Percentiles rank a stretch among this genome's conserved stretches.
Evolutionary conservation across 2,113 vertebrate species (phyloP).

Genomic region (Sus scrofa): DNA sequence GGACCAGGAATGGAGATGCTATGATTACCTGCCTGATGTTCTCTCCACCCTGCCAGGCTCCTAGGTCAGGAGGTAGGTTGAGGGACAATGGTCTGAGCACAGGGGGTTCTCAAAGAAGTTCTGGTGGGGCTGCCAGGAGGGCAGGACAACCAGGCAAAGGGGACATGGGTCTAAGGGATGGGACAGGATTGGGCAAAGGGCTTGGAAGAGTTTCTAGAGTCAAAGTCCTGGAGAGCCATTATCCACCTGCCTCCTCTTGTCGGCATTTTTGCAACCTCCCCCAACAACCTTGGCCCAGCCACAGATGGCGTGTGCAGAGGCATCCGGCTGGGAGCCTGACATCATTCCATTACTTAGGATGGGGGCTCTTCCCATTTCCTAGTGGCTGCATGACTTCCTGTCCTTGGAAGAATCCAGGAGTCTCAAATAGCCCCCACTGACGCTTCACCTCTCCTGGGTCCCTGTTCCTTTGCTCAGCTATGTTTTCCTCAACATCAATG

Average conservation of each 20-base stretch:
- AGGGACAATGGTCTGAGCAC: background rate
- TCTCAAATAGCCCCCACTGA: conserved; percentile 25
- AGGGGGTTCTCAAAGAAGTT: background rate
- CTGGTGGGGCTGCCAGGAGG: background rate
- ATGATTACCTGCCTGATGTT: background rate
- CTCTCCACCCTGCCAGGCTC: background rate
- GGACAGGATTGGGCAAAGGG: background rate
- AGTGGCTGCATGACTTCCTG: conserved; percentile 51
- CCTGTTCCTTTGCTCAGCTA: background rate
- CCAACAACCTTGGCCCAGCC: background rate
- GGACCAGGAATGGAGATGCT: background rate
- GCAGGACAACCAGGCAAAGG: background rate
- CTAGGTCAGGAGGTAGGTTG: background rate
- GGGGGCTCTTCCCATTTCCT: conserved; percentile 66
- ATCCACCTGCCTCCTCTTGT: background rate
- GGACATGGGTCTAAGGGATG: fast-evolving
- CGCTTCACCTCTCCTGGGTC: background rate
- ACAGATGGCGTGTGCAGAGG: background rate
- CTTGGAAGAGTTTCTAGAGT: background rate
- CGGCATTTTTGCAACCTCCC: background rate
- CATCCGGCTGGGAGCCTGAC: background rate
- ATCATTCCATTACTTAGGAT: conserved; percentile 73
- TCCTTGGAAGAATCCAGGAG: conserved; percentile 76
- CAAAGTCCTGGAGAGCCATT: background rate
- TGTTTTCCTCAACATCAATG: background rate